Percentiles rank a stretch among this genome's conserved stretches.
Evolutionary conservation across 2,797 vertebrate species (phyloP).

Genomic region (Cyclopterus lumpus): DNA sequence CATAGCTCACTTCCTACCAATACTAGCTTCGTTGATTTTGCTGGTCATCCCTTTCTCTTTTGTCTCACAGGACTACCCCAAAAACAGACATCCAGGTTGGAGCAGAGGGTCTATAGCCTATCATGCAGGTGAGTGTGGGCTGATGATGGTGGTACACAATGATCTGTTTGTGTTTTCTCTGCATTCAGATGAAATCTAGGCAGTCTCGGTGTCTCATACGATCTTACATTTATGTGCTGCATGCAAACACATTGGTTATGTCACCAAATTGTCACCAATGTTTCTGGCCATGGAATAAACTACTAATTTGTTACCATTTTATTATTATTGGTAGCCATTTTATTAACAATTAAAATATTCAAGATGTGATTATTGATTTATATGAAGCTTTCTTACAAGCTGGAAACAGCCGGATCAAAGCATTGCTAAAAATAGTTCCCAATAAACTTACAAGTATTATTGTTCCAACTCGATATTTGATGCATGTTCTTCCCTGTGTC

Average conservation of each 20-base stretch:
- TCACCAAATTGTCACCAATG: background rate
- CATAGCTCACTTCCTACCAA: no score
- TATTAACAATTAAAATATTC: background rate
- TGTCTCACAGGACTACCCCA: slow-evolving; percentile 90
- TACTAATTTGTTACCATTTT: background rate
- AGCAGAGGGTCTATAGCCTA: slow-evolving; percentile 96
- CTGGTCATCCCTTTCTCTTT: background rate
- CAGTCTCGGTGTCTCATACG: background rate
- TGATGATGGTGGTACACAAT: background rate
- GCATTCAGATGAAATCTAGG: background rate
- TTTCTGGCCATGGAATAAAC: background rate
- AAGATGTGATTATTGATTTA: background rate
- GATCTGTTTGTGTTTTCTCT: background rate
- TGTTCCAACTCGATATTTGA: slow-evolving; percentile 6
- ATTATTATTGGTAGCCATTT: background rate
- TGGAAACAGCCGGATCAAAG: background rate
- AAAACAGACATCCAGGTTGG: slow-evolving; percentile 96
- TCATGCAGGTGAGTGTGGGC: slow-evolving; percentile 88
- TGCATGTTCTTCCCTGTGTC: background rate
- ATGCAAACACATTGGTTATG: background rate
- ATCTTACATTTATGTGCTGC: background rate
- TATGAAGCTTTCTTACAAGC: background rate
- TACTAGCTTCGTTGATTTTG: background rate
- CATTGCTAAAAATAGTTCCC: background rate
- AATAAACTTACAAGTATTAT: background rate